Base-by-base conservation (phyloP, 2,113 vertebrate genomes). In the Peromyscus polionotus region DNA sequence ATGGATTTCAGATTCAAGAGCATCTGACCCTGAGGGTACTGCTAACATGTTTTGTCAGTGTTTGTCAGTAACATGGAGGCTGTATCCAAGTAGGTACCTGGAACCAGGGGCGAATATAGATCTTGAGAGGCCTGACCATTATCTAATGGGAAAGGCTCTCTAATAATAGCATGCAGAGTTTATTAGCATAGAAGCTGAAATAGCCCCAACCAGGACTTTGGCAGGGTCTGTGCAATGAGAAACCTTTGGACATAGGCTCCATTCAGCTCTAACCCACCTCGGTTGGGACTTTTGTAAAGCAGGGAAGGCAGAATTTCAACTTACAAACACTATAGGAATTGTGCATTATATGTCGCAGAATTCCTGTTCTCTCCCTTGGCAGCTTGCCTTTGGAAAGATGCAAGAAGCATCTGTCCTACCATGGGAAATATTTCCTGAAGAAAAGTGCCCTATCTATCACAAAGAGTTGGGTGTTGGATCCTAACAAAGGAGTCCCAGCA, bases 1-100 rank as follows among this genome's bases (percentile, higher is more conserved):
- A 75, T 57, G 36, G 59, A 86, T 86, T 97, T 90, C 68, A 94
- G 54, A 65, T n/a, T 93, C n/a, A 77, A 39, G 72, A 91, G 17
- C 45, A 24, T 54, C 36, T 42, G 45, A 48, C 16, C 75, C 67
- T 57, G 63, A 26, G 5, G 20, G 26, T 39, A 72, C 76, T 57
- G 70, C 72, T 90, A 81, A 81, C n/a, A 17, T 59, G 24, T 65
- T 61, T 3, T 19, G 2, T 88, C 20, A 3, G 42, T 65, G 12
- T 86, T 86, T 80, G 28, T 72, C 84, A 77, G 22, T 92, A 92
- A 90, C n/a, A 48, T 3, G 91, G 57, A 94, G 4, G 31, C 13
- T n/a, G 54, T 63, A 92, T 42, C 28, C n/a, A 86, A 59, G 72
- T 12, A 97, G 65, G 45, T 57, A 87, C 33, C 33, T 72, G 68